Percentiles rank a stretch among this genome's conserved stretches.
Evolutionary conservation across 2,888 invertebrate species (phyloP).

Genomic region (Dimorphilus gyrociliatus): DNA sequence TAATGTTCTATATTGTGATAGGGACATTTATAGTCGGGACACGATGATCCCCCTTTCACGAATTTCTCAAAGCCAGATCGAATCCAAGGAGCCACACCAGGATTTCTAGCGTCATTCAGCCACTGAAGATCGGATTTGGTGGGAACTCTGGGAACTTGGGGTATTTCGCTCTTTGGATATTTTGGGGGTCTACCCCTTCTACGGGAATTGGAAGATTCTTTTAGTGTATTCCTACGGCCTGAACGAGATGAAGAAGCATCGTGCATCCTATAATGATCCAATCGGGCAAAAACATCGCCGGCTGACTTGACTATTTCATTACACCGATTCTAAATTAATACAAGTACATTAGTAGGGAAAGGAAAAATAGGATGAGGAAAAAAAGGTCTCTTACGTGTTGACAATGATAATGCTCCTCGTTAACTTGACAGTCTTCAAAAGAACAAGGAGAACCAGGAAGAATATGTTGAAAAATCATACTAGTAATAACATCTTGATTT

Average conservation of each 20-base stretch:
- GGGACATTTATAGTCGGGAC: constrained; percentile 55
- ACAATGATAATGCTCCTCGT: too few species aligned
- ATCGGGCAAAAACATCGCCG: constrained; percentile 39
- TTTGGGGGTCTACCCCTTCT: constrained; percentile 91
- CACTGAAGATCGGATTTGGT: not conserved
- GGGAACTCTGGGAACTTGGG: constrained; percentile 25
- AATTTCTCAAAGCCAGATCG: constrained; percentile 23
- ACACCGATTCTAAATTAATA: too few species aligned
- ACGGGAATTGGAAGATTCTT: constrained; percentile 43
- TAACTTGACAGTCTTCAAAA: too few species aligned
- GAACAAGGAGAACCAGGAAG: too few species aligned
- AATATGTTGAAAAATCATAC: too few species aligned
- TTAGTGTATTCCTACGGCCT: too few species aligned
- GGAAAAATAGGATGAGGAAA: too few species aligned
- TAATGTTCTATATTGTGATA: constrained; percentile 55
- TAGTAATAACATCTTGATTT: too few species aligned
- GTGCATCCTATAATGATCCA: constrained; percentile 73
- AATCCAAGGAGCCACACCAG: not conserved
- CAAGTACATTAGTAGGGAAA: too few species aligned
- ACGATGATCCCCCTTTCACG: constrained; percentile 41
- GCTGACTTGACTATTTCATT: constrained; percentile 42
- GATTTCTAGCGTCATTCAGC: not conserved
- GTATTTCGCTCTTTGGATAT: constrained; percentile 44
- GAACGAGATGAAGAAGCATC: constrained; percentile 44
- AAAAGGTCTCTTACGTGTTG: too few species aligned